Conservation (phyloP, 2,797 vertebrate genomes). For the Danio aesculapii region DNA sequence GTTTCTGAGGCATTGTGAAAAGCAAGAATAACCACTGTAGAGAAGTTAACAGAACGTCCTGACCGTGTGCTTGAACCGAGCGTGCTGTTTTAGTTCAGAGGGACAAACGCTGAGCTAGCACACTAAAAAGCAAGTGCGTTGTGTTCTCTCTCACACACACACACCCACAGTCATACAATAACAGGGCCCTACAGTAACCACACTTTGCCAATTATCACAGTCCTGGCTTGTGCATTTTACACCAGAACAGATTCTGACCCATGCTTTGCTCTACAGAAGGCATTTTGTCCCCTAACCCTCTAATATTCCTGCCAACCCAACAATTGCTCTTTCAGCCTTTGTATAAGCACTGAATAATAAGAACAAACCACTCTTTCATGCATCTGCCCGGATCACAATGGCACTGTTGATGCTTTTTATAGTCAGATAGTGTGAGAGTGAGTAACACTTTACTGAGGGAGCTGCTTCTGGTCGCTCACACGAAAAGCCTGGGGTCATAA, state of each 20-base stretch:
- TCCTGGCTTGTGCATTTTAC: not conserved
- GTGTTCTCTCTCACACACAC: slow-evolving; percentile 2
- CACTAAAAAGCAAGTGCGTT: slow-evolving; percentile 8
- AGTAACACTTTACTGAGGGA: slow-evolving; percentile 12
- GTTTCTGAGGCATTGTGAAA: not conserved
- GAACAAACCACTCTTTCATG: slow-evolving; percentile 53
- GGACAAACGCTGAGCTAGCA: not conserved
- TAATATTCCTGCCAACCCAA: slow-evolving; percentile 35
- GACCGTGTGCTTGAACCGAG: slow-evolving; percentile 32
- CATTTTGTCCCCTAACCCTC: slow-evolving; percentile 43
- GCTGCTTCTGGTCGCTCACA: slow-evolving; percentile 5
- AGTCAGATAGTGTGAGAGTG: slow-evolving; percentile 23
- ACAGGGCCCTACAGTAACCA: not conserved
- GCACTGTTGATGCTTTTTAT: slow-evolving; percentile 56
- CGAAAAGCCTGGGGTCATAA: slow-evolving; percentile 4
- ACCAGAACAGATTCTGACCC: slow-evolving; percentile 34
- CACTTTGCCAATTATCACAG: slow-evolving; percentile 7
- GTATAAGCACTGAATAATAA: slow-evolving; percentile 30
- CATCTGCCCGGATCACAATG: slow-evolving; percentile 53
- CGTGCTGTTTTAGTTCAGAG: slow-evolving; percentile 18
- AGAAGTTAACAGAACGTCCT: slow-evolving; percentile 34
- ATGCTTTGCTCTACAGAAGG: slow-evolving; percentile 41
- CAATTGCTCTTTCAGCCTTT: slow-evolving; percentile 36
- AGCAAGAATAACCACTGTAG: not conserved
- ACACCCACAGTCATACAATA: not conserved